Evolutionary conservation across 2,113 vertebrate genomes (phyloP).

Genomic region (Sphyrna mokarran): DNA sequence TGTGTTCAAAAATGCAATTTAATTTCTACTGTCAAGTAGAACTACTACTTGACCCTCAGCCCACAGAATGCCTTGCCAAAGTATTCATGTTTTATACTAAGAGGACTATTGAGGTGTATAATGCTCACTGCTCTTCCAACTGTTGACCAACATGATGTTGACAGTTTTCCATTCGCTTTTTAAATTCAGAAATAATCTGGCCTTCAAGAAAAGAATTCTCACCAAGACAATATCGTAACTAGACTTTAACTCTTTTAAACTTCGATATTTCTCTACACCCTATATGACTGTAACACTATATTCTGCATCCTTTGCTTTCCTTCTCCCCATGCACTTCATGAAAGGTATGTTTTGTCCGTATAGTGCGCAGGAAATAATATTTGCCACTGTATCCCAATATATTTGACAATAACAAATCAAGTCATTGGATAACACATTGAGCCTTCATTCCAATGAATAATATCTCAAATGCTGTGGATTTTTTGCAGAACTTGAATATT

Average conservation of each 20-base stretch:
- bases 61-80: background rate
- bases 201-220: background rate
- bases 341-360: too few relatives aligned
- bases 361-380: too few relatives aligned
- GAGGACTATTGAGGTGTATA: background rate
- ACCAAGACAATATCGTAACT: background rate
- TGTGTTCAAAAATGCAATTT: background rate
- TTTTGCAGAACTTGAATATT: background rate
- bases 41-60: background rate
- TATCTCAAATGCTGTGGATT: background rate
- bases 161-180: background rate
- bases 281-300: too few relatives aligned
- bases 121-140: background rate
- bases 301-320: too few relatives aligned
- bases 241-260: too few relatives aligned
- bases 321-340: too few relatives aligned
- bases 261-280: too few relatives aligned
- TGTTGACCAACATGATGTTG: background rate
- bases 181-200: background rate
- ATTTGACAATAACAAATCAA: too few relatives aligned
- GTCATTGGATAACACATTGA: background rate
- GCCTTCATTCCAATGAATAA: background rate
- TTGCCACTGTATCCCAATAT: too few relatives aligned
- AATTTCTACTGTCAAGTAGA: background rate
- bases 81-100: background rate